Percentiles rank a stretch among this genome's conserved stretches.
Conservation (phyloP, 1,140 invertebrate genomes). For the Pseudomyrmex pallidus region DNA sequence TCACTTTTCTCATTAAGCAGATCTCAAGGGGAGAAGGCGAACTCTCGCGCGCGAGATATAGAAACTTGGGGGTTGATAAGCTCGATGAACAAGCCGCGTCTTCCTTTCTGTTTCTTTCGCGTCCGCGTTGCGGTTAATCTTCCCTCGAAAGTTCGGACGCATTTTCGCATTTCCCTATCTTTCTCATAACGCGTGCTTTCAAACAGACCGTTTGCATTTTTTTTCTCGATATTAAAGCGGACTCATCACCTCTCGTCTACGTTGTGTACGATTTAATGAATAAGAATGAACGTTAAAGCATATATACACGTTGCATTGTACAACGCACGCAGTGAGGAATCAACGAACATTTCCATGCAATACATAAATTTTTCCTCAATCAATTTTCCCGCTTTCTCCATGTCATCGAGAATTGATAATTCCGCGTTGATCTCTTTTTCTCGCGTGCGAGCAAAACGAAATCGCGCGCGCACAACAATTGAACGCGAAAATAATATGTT, state of each 20-base stretch:
- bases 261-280: slow-evolving; percentile 23
- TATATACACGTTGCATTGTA: neutral
- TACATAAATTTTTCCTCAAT: slow-evolving; percentile 24
- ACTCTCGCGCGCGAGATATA: neutral
- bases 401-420: slow-evolving; percentile 28
- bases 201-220: neutral
- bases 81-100: slow-evolving; percentile 1
- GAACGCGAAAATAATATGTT: neutral
- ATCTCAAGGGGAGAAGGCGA: slow-evolving; percentile 42
- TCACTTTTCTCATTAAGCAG: slow-evolving; percentile 53
- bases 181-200: neutral
- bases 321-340: slow-evolving; percentile 1
- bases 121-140: slow-evolving; percentile 39
- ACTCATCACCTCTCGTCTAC: neutral
- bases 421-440: neutral
- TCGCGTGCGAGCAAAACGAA: neutral
- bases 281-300: slow-evolving; percentile 53
- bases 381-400: neutral
- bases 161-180: neutral
- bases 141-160: slow-evolving; percentile 29
- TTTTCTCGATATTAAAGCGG: slow-evolving; percentile 27
- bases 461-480: neutral
- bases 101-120: neutral
- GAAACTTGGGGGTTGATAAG: slow-evolving; percentile 64
- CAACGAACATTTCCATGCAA: neutral